Percentiles rank a stretch among this genome's conserved stretches.
These are phyloP conservation scores for Carduelis carduelis DNA, from an alignment of 2,797 vertebrate genomes.

Conservation along the genomic window DNA sequence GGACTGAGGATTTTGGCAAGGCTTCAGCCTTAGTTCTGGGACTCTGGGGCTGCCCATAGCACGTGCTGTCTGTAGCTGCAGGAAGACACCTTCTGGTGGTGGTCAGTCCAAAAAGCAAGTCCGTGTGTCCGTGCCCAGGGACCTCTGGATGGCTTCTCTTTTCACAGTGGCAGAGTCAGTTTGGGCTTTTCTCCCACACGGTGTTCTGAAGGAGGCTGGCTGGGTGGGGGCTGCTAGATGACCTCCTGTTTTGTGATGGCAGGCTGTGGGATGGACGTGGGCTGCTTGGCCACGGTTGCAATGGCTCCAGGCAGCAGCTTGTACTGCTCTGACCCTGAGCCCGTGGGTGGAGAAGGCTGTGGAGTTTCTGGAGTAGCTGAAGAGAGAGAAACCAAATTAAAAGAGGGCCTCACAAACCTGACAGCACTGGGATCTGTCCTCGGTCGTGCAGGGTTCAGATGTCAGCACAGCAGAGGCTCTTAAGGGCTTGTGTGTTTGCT, in stretches of 20 bases:
- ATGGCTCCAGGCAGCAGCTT: slow-evolving; percentile 94
- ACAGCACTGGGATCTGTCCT: neutral
- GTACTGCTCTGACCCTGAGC: slow-evolving; percentile 93
- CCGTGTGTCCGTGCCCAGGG: neutral
- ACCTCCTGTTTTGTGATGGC: slow-evolving; percentile 97
- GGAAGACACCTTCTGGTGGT: slow-evolving; percentile 10
- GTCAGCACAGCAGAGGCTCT: neutral
- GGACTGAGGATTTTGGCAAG: neutral
- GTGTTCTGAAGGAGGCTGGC: neutral
- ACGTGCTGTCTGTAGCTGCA: neutral
- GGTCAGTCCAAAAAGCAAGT: neutral
- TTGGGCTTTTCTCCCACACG: neutral
- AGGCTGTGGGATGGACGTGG: slow-evolving; percentile 87
- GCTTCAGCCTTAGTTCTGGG: neutral
- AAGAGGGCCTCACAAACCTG: neutral
- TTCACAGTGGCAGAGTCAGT: slow-evolving; percentile 43
- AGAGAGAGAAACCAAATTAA: slow-evolving; percentile 55
- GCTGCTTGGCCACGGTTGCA: slow-evolving; percentile 89
- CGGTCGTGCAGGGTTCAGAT: fast-evolving
- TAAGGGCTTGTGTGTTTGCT: neutral
- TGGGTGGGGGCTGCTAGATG: slow-evolving; percentile 78
- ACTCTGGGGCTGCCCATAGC: neutral
- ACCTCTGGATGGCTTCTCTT: slow-evolving; percentile 6
- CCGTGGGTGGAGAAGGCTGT: slow-evolving; percentile 91
- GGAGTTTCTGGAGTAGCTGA: slow-evolving; percentile 97